phyloP scores from a whole-genome alignment of 2,797 vertebrate species.

The Enteromius mattozi region DNA sequence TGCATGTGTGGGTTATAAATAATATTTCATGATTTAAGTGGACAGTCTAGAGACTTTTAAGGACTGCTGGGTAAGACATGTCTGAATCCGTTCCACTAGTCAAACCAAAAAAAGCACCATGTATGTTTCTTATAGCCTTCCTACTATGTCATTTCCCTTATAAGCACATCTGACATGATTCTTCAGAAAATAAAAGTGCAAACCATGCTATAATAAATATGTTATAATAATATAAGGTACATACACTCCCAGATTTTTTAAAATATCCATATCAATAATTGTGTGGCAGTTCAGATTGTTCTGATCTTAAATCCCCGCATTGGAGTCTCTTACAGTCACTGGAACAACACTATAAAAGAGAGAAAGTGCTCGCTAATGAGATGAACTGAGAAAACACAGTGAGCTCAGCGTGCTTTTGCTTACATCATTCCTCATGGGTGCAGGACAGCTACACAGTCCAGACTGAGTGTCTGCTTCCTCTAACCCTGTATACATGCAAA shows the following conservation, averaged over 20 bases:
- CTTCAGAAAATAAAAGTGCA: not conserved
- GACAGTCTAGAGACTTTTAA: not conserved
- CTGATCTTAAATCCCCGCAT: not conserved
- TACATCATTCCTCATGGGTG: conserved; percentile 31
- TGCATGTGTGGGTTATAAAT: not conserved
- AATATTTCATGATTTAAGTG: not conserved
- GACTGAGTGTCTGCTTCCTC: conserved; percentile 26
- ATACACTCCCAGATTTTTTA: not conserved
- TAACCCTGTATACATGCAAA: conserved; percentile 10
- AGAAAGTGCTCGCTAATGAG: not conserved
- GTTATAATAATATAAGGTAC: no score
- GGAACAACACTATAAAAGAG: not conserved
- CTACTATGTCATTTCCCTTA: not conserved
- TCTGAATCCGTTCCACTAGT: not conserved
- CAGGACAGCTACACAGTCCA: not conserved
- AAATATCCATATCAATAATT: not conserved
- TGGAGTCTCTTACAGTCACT: not conserved
- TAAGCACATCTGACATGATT: not conserved
- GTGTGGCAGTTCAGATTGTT: not conserved
- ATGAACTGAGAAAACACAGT: conserved; percentile 2
- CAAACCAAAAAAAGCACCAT: not conserved
- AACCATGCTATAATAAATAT: not conserved
- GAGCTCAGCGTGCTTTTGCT: conserved; percentile 26
- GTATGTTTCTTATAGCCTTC: not conserved
- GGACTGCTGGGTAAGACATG: not conserved